phyloP scores from a whole-genome alignment of 1,140 invertebrate species.

The Hyles euphorbiae region DNA sequence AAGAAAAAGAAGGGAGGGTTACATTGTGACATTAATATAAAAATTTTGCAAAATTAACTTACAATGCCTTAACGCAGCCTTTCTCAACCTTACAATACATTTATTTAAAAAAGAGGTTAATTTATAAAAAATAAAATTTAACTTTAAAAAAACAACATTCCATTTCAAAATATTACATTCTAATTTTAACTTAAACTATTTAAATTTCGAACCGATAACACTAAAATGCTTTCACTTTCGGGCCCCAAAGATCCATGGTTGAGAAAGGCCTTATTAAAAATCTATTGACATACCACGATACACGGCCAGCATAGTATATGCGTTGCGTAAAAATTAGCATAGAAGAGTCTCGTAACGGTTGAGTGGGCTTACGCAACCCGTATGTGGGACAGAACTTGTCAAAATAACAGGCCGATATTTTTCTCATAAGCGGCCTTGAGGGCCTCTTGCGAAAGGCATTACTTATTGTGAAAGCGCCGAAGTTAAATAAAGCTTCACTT shows the following conservation, averaged over 20 bases:
- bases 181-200: no score
- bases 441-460: not conserved
- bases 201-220: no score
- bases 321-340: slow-evolving; percentile 32
- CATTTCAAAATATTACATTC: no score
- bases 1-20: no score
- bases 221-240: no score
- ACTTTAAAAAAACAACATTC: no score
- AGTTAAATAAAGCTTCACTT: not conserved
- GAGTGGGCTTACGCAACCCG: slow-evolving; percentile 20
- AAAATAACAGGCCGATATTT: slow-evolving; percentile 18
- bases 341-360: slow-evolving; percentile 12
- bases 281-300: slow-evolving; percentile 9
- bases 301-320: slow-evolving; percentile 15
- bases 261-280: slow-evolving; percentile 1
- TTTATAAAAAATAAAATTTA: no score
- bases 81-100: no score
- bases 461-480: not conserved
- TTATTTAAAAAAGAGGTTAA: no score
- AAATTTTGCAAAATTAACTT: no score
- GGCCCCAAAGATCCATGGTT: not conserved
- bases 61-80: no score
- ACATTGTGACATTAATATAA: no score
- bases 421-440: slow-evolving; percentile 34
- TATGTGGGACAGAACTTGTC: not conserved